Base-by-base conservation (phyloP, 2,888 invertebrate species). In the Pterostichus madidus region DNA sequence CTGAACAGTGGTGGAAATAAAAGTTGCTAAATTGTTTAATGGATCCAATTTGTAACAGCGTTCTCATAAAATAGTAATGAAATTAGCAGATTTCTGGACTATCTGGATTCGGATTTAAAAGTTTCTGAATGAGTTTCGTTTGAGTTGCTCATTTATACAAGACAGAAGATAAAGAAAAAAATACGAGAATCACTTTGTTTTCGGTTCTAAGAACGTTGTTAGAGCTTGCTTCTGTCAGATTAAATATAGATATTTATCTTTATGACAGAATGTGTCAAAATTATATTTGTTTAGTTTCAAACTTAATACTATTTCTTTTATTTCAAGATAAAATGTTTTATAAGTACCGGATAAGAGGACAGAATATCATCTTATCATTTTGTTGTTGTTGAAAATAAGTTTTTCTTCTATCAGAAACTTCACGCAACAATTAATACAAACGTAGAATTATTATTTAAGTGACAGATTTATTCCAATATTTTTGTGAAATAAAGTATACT, bases 11-110 rank as follows among this genome's bases (percentile, higher is more conserved):
- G 15, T 35, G 17, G 4, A 71, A 71, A 71, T 71, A 24, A 71
- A 71, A 71, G 71, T 71, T 71, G 44, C 24, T 71, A 71, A 71
- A 71, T 71, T 71, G 49, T 44, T 71, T 46, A 71, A 71, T 71
- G 71, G 71, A 71, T 71, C 46, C 44, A 71, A 71, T 71, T 71
- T 71, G 71, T 71, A 71, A 46, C 24, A 11, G 44, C 15, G 75
- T 52, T 75, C 75, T 52, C 31, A 75, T 75, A 52, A 49, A 75
- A 75, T 52, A 75, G 75, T 31, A 75, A 75, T 75, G 32, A 75
- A 75, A 75, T 75, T 75, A 75, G 32, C 52, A 52, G 75, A 52
- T 75, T 71, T 46, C 46, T 46, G 15, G 46, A 13, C 17, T 68
- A 68, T 13, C 68, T 24, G 46, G 44, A 71, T 71, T 71, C 46